Conservation (phyloP, 2,113 vertebrate species). For the Lophura nycthemera region DNA sequence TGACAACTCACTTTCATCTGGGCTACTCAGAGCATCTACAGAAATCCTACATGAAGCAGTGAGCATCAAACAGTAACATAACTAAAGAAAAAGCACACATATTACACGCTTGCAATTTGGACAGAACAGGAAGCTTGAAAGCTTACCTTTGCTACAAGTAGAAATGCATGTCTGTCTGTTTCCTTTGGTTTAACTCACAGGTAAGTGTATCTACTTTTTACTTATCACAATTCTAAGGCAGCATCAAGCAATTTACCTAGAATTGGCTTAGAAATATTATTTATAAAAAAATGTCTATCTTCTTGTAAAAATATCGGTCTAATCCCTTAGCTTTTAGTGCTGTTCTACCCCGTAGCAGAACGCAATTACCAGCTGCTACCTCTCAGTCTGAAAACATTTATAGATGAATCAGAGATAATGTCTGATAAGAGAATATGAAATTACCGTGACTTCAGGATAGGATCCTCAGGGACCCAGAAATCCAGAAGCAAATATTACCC, state of each 20-base stretch:
- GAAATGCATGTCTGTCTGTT: neutral
- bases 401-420: neutral
- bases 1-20: neutral
- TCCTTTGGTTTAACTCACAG: neutral
- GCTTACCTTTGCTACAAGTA: neutral
- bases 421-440: neutral
- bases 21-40: neutral
- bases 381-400: neutral
- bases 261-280: neutral
- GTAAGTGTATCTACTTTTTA: neutral
- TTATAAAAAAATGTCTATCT: neutral
- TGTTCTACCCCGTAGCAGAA: neutral
- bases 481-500: neutral
- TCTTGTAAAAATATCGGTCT: neutral
- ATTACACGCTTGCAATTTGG: neutral
- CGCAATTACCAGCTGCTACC: neutral
- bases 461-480: neutral
- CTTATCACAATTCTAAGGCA: neutral
- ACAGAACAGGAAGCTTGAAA: neutral
- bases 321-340: neutral
- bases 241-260: neutral
- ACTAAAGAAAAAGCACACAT: neutral
- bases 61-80: neutral
- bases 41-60: neutral
- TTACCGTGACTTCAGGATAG: neutral